A percentile compares a stretch with the other conserved stretches of the same genome.
These are phyloP conservation scores for Trachops cirrhosus DNA, from an alignment of 2,797 vertebrate genomes.

Conservation along the genomic window DNA sequence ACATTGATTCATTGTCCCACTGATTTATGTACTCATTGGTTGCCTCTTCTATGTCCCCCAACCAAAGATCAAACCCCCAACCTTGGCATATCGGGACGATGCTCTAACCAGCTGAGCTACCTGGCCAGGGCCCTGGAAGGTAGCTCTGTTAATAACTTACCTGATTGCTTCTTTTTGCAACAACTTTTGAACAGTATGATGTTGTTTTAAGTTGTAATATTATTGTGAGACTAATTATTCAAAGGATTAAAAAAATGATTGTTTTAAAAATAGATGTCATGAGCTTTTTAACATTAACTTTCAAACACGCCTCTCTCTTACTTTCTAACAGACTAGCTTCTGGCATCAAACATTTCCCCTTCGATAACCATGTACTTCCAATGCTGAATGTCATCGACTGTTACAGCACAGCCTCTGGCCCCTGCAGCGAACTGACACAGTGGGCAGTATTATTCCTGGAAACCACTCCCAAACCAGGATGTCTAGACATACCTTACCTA, in stretches of 20 bases:
- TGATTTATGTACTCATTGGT: background rate
- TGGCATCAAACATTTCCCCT: background rate
- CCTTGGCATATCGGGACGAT: background rate
- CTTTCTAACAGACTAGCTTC: background rate
- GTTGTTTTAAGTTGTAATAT: background rate
- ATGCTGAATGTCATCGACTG: background rate
- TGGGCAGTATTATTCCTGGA: background rate
- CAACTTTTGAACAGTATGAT: background rate
- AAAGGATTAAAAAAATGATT: background rate
- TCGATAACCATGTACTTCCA: background rate
- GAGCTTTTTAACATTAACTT: background rate
- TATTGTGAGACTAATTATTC: conserved; percentile 9
- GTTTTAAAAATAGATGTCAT: background rate
- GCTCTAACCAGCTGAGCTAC: background rate
- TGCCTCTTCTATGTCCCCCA: background rate
- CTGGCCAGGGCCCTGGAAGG: background rate
- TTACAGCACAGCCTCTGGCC: background rate
- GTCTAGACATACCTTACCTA: background rate
- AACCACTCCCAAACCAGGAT: background rate
- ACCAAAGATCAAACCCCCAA: background rate
- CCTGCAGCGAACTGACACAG: background rate
- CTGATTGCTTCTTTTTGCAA: background rate
- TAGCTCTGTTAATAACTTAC: background rate
- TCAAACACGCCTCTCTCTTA: background rate
- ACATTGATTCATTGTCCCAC: background rate